Conservation (phyloP, 2,888 invertebrate genomes). For the Tortrix viridana region DNA sequence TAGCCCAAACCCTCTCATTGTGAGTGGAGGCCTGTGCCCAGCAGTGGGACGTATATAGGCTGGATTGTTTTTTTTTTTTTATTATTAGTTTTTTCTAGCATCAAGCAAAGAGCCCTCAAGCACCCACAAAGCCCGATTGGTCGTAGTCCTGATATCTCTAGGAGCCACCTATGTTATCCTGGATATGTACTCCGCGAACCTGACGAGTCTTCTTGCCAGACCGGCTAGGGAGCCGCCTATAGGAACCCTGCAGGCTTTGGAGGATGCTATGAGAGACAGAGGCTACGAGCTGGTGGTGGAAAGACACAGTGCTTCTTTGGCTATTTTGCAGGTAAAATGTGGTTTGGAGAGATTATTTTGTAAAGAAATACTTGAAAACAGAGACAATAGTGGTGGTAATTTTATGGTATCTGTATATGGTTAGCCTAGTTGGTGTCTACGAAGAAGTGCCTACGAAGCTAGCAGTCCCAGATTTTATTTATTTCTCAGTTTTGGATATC, state of each 20-base stretch:
- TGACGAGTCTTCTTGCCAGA: conserved; percentile 89
- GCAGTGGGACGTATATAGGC: too few species aligned
- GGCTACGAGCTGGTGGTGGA: conserved; percentile 89
- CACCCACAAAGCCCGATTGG: conserved; percentile 87
- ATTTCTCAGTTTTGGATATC: too few species aligned
- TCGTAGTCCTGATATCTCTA: conserved; percentile 88
- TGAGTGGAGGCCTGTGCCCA: too few species aligned
- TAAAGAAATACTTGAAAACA: not conserved
- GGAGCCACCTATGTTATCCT: conserved; percentile 91
- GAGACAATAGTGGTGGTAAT: not conserved
- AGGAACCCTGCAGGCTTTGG: conserved; percentile 86
- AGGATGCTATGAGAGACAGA: conserved; percentile 86
- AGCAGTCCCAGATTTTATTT: too few species aligned
- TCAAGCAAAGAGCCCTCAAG: conserved; percentile 85
- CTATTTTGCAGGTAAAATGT: conserved; percentile 85
- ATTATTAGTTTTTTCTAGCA: conserved; percentile 49
- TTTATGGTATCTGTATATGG: too few species aligned
- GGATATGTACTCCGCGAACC: conserved; percentile 91
- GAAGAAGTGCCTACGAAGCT: too few species aligned
- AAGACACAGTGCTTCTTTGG: conserved; percentile 88
- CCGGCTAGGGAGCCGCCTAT: conserved; percentile 89
- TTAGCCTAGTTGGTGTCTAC: too few species aligned
- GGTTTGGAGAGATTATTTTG: too few species aligned
- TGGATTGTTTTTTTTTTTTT: not conserved
- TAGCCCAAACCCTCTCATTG: too few species aligned